phyloP scores from a whole-genome alignment of 2,888 invertebrate genomes.

The Ochropacha duplaris region DNA sequence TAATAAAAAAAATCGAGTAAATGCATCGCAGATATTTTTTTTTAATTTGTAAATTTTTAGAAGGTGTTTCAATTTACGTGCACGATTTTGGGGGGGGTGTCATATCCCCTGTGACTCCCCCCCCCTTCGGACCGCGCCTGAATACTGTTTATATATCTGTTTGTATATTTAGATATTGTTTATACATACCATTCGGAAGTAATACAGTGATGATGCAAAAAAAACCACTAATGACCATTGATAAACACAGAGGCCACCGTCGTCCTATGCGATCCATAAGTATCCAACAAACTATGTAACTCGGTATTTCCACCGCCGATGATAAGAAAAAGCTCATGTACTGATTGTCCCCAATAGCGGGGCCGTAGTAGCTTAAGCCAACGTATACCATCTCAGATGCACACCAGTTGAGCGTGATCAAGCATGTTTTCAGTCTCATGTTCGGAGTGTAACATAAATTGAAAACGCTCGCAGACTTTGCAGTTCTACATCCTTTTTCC shows the following conservation, averaged over 20 bases:
- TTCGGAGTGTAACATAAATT: slow-evolving; percentile 92
- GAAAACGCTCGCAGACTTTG: slow-evolving; percentile 78
- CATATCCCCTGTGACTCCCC: no score
- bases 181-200: slow-evolving; percentile 87
- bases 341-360: slow-evolving; percentile 93
- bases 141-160: no score
- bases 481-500: slow-evolving; percentile 73
- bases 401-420: slow-evolving; percentile 95
- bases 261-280: slow-evolving; percentile 95
- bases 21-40: no score
- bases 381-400: slow-evolving; percentile 96
- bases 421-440: slow-evolving; percentile 92
- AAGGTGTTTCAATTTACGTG: no score
- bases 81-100: no score
- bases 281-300: slow-evolving; percentile 93
- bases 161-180: no score
- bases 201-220: slow-evolving; percentile 93
- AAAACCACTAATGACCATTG: slow-evolving; percentile 92
- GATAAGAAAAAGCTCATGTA: slow-evolving; percentile 95
- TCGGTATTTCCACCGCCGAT: slow-evolving; percentile 93
- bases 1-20: no score
- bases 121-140: no score
- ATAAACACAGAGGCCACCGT: slow-evolving; percentile 93
- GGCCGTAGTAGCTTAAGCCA: slow-evolving; percentile 95
- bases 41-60: no score